Base-by-base conservation (phyloP, 1,140 invertebrate genomes). In the Meteorus sp. region DNA sequence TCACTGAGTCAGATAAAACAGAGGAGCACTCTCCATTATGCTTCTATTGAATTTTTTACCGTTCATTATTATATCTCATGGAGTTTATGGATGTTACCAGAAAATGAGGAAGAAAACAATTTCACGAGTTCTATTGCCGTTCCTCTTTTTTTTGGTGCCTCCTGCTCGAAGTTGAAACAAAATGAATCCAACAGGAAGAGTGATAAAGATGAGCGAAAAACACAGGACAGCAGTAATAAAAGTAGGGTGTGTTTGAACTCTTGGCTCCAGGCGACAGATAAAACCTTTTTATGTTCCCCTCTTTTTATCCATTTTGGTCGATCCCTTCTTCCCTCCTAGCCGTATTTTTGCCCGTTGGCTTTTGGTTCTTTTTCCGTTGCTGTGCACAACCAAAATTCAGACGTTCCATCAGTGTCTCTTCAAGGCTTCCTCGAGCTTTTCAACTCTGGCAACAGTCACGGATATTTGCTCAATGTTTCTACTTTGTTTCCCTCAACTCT, bases 371-470 rank as follows among this genome's bases (percentile, higher is more conserved):
- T 61, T 43, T 25, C 31, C 20, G 23, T 25, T 6, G 17, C n/a
- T n/a, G 20, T 44, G 25, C 19, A 44, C 23, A 25, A 33, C 44
- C 44, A 9, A 15, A 17, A 58, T 61, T 53, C 52, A 50, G 44
- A 56, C 25, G 59, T 37, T 61, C 55, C 53, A 61, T 56, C 53
- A 55, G 48, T 33, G 44, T 44, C 59, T 61, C 59, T 53, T 61
- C 52, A 61, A 61, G 52, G 45, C 47, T 61, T 27, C 41, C 51
- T 5, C 17, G 51, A 23, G 33, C 35, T 23, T 39, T 39, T 54
- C 25, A 33, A 39, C 33, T 25, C 8, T 13, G 27, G 9, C 27
- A 13, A 39, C 35, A 25, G 22, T 23, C 17, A 6, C 1, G 13
- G 44, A 25, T 25, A 1, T 3, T n/a, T 5, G n/a, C 4, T 9